Percentiles rank a stretch among this genome's conserved stretches.
These are phyloP conservation scores for Tinea semifulvella DNA, from an alignment of 2,888 invertebrate genomes.

Conservation along the genomic window DNA sequence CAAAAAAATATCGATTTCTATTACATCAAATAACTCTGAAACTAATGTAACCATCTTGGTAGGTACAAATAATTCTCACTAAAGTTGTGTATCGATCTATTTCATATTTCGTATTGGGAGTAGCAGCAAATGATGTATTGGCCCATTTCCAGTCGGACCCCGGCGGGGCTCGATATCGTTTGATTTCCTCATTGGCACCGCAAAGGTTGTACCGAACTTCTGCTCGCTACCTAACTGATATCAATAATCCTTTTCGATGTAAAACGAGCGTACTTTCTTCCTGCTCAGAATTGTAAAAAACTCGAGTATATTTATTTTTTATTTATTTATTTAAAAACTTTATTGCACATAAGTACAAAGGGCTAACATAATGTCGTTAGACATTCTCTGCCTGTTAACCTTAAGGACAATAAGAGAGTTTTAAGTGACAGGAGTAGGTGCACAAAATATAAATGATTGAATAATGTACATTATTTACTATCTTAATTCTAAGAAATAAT, in stretches of 20 bases:
- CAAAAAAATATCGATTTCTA: too few species aligned
- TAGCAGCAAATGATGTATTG: constrained; percentile 20
- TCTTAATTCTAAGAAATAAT: too few species aligned
- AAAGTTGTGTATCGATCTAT: neutral
- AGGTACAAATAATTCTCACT: neutral
- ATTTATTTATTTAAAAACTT: too few species aligned
- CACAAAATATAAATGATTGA: too few species aligned
- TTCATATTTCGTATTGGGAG: constrained; percentile 2
- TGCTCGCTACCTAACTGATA: constrained; percentile 1
- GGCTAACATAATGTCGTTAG: too few species aligned
- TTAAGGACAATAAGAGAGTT: too few species aligned
- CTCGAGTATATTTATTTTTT: neutral
- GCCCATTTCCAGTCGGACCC: constrained; percentile 19
- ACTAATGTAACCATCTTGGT: too few species aligned
- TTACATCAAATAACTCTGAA: too few species aligned
- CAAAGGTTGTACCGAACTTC: constrained; percentile 14
- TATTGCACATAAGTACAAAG: too few species aligned
- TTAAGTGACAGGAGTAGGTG: too few species aligned
- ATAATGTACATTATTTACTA: too few species aligned
- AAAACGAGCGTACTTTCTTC: neutral
- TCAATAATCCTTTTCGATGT: constrained; percentile 1
- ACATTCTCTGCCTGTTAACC: too few species aligned
- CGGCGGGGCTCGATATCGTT: constrained; percentile 15
- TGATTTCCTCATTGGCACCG: constrained; percentile 24
- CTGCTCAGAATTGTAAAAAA: neutral